Percentiles rank a stretch among this genome's conserved stretches.
These are phyloP conservation scores for Arnoldichthys spilopterus DNA, from an alignment of 2,797 vertebrate genomes.

Conservation along the genomic window DNA sequence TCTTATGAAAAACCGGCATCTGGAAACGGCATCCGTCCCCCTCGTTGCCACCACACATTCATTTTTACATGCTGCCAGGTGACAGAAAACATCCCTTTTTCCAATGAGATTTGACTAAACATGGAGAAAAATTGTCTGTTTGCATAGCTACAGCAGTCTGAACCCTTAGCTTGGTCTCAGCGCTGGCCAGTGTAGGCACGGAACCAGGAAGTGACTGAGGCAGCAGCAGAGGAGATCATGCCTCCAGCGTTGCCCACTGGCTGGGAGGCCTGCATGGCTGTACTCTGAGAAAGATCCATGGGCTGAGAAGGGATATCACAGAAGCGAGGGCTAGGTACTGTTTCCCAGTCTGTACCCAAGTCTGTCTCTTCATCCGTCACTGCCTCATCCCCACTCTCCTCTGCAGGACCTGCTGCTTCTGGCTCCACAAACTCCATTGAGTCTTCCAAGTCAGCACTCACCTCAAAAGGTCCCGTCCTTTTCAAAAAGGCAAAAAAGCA, in stretches of 20 bases:
- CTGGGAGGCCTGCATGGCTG: constrained; percentile 86
- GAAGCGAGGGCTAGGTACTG: constrained; percentile 94
- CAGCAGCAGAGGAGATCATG: constrained; percentile 96
- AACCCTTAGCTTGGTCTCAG: constrained; percentile 63
- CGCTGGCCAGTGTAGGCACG: constrained; percentile 94
- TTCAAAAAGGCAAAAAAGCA: not conserved
- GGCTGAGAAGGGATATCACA: constrained; percentile 97
- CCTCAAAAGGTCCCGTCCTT: constrained; percentile 94
- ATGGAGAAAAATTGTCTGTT: constrained; percentile 41
- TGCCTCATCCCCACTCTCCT: constrained; percentile 91
- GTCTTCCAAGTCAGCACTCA: constrained; percentile 91
- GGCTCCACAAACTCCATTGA: constrained; percentile 98
- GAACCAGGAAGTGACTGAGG: constrained; percentile 95
- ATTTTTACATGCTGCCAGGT: constrained; percentile 30
- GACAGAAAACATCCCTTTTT: constrained; percentile 47
- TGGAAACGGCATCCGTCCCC: constrained; percentile 20
- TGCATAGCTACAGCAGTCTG: constrained; percentile 53
- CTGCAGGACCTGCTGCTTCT: constrained; percentile 81
- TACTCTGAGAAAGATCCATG: constrained; percentile 91
- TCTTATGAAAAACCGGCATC: not conserved
- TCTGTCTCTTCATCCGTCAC: constrained; percentile 94
- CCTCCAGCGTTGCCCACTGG: constrained; percentile 88
- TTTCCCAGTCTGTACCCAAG: constrained; percentile 98
- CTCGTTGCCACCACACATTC: constrained; percentile 21
- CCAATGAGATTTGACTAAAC: constrained; percentile 30